Percentiles rank a stretch among this genome's conserved stretches.
phyloP scores from a whole-genome alignment of 2,113 vertebrate genomes.

The Sceloporus undulatus region DNA sequence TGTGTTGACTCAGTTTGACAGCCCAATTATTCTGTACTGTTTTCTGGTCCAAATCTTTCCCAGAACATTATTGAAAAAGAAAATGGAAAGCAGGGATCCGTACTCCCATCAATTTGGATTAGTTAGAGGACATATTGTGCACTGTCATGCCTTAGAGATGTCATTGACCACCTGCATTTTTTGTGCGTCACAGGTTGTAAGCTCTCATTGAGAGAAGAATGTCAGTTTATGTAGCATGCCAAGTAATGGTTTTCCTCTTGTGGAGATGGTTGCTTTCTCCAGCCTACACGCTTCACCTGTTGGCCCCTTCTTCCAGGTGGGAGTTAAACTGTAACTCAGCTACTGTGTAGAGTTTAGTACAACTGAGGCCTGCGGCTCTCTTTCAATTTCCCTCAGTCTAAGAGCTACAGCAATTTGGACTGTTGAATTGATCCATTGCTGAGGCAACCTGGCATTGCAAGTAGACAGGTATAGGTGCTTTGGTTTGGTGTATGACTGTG shows the following conservation, averaged over 20 bases:
- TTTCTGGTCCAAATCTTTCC: background rate
- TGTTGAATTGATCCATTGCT: slow-evolving; percentile 31
- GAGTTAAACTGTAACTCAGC: slow-evolving; percentile 74
- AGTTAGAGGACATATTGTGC: background rate
- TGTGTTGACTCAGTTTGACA: background rate
- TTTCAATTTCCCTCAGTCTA: slow-evolving; percentile 61
- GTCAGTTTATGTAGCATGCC: slow-evolving; percentile 47
- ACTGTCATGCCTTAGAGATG: slow-evolving; percentile 37
- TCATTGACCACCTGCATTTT: slow-evolving; percentile 29
- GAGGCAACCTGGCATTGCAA: background rate
- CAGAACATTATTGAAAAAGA: background rate
- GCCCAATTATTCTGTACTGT: background rate
- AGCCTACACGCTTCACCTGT: slow-evolving; percentile 61
- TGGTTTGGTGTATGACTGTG: background rate
- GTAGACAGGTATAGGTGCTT: slow-evolving; percentile 29
- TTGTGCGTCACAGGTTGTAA: slow-evolving; percentile 43
- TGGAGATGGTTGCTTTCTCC: slow-evolving; percentile 50
- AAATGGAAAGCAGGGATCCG: background rate
- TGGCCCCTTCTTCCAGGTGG: slow-evolving; percentile 64
- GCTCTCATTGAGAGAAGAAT: slow-evolving; percentile 34
- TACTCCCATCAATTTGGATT: background rate
- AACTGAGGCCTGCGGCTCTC: slow-evolving; percentile 43
- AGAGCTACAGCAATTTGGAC: slow-evolving; percentile 63
- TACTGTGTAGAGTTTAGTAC: slow-evolving; percentile 55
- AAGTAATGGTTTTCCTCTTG: slow-evolving; percentile 39